These are phyloP conservation scores for Premnoplex brunnescens DNA, from an alignment of 2,797 vertebrate genomes.

Conservation along the genomic window DNA sequence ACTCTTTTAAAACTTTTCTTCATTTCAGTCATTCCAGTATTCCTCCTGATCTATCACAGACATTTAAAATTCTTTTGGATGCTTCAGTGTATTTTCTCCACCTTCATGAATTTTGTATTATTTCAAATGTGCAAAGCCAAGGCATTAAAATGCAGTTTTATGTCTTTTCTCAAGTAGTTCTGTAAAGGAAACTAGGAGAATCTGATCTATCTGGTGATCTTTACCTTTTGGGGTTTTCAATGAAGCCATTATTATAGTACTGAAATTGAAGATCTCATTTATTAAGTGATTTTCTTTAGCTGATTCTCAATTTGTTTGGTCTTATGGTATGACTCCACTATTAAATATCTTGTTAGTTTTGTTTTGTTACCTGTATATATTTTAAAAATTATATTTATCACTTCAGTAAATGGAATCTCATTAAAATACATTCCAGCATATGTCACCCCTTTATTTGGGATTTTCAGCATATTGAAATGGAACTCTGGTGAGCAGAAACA, in stretches of 20 bases:
- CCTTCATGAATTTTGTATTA: constrained; percentile 20
- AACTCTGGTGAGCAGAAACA: not conserved
- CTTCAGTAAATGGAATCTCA: not conserved
- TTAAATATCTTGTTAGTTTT: not conserved
- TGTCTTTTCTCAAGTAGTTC: not conserved
- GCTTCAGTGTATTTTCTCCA: constrained; percentile 13
- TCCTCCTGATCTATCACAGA: not conserved
- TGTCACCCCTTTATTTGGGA: not conserved
- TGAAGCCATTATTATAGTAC: not conserved
- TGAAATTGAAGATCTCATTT: not conserved
- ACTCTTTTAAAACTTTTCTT: not conserved
- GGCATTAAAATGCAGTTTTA: constrained; percentile 1
- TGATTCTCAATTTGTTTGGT: not conserved
- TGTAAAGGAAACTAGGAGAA: not conserved
- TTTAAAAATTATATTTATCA: not conserved
- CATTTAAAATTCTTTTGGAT: constrained; percentile 36
- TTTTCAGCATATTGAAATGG: not conserved
- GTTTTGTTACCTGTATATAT: not conserved
- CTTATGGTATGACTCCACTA: not conserved
- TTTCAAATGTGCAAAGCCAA: not conserved
- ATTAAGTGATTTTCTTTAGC: not conserved
- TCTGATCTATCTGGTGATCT: not conserved
- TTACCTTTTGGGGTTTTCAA: not conserved
- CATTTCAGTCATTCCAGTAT: not conserved
- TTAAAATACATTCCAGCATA: not conserved